Percentiles rank a stretch among this genome's conserved stretches.
Evolutionary conservation across 1,140 invertebrate genomes (phyloP).

Genomic region (Sycophila sp.): DNA sequence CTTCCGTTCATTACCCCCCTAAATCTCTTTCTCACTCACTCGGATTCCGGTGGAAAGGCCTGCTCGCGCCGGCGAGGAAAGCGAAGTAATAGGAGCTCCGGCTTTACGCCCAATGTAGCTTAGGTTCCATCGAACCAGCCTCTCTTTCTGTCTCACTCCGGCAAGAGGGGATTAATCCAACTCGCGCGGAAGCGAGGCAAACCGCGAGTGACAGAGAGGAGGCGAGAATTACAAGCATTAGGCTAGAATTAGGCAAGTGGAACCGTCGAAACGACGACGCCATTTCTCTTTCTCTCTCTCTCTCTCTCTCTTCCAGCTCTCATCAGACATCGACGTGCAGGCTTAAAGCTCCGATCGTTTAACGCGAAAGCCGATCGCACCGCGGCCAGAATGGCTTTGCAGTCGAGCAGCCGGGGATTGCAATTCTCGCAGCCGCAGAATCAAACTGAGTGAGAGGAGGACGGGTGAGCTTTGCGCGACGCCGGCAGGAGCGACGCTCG

Average conservation of each 20-base stretch:
- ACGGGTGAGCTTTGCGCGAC: neutral
- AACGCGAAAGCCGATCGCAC: no score
- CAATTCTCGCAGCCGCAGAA: neutral
- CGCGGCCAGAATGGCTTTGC: neutral
- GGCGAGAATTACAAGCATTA: slow-evolving; percentile 3
- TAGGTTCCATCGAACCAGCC: neutral
- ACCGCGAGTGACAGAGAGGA: no score
- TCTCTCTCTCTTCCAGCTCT: neutral
- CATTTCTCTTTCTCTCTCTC: no score
- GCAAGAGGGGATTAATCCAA: neutral
- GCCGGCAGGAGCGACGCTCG: neutral
- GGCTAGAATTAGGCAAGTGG: neutral
- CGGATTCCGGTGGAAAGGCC: neutral
- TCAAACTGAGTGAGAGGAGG: neutral
- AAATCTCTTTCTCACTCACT: neutral
- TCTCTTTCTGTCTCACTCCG: no score
- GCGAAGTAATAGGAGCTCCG: neutral
- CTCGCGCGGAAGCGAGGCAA: no score
- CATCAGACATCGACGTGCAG: no score
- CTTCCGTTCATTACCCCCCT: no score
- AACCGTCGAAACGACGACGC: no score
- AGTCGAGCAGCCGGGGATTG: neutral
- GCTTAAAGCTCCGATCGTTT: slow-evolving; percentile 10
- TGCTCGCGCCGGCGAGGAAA: neutral
- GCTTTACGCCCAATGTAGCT: neutral